Base-by-base conservation (phyloP, 1,140 invertebrate genomes). In the Phymorhynchus buccinoides region DNA sequence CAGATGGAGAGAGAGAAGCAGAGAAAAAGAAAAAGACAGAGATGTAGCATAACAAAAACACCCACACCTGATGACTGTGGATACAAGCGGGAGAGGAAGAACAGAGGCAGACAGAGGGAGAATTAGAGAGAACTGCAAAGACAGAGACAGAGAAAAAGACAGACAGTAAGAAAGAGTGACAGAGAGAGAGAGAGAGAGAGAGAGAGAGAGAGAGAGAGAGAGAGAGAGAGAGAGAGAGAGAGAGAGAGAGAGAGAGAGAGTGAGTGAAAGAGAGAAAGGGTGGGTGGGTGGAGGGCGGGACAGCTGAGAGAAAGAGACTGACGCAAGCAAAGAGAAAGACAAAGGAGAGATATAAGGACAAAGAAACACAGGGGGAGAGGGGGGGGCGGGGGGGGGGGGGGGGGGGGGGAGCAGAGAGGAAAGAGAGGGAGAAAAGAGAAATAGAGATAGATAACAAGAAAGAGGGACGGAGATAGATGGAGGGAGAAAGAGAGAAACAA, bases 21-120 rank as follows among this genome's bases (percentile, higher is more conserved):
- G n/a, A n/a, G n/a, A n/a, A n/a, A n/a, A n/a, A n/a, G n/a, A 35
- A 73, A n/a, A 73, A 73, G 30, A 35, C 68, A 73, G 35, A 73
- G 68, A 73, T 7, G 30, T 0, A 73, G 35, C 14, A 37, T 16
- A 14, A 73, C 14, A 73, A 3, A 73, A 73, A 73, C 2, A 37
- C 16, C 71, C n/a, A 37, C 16, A 73, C 1, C 71, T 22, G 71
- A 30, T 30, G 30, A 3, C 71, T 30, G 16, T 18, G 3, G 35
- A 32, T 30, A 73, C 14, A n/a, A 14, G 1, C 14, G 32, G 14
- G 1, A 30, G 9, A 16, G 35, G 35, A 3, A 30, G 41, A 18
- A 37, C 16, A 37, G 41, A 44, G 32, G 1, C n/a, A 80, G 41
- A 80, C 41, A 80, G 41, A 80, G 1, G 41, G 2, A 78, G 7